Evolutionary conservation across 2,113 vertebrate genomes (phyloP).

Genomic region (Alligator mississippiensis): DNA sequence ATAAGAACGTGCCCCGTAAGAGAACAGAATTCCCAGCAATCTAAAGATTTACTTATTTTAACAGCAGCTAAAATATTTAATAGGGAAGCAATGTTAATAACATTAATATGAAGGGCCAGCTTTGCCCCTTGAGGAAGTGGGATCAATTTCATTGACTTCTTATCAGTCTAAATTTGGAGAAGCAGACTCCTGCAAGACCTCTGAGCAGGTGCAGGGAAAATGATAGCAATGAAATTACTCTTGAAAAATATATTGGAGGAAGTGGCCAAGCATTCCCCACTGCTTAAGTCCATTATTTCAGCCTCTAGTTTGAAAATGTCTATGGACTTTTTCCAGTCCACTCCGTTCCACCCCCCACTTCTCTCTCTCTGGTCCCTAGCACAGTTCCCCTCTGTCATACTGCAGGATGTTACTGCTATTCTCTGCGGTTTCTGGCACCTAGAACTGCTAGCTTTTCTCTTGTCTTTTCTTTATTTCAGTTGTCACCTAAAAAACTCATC

Average conservation of each 20-base stretch:
- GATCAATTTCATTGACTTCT: background rate
- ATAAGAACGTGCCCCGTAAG: background rate
- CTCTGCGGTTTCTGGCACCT: background rate
- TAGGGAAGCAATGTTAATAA: background rate
- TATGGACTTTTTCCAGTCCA: background rate
- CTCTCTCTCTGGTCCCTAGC: background rate
- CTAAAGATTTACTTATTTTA: background rate
- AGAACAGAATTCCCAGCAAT: background rate
- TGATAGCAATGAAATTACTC: background rate
- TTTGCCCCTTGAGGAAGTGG: background rate
- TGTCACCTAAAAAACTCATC: background rate
- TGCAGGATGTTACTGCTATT: background rate
- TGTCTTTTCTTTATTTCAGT: background rate
- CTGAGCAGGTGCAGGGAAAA: background rate
- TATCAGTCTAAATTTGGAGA: background rate
- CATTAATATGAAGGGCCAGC: background rate
- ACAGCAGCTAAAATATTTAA: background rate
- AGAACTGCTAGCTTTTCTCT: background rate
- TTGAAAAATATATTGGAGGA: background rate
- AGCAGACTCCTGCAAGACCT: background rate
- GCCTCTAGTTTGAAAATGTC: background rate
- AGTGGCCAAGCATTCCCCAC: background rate
- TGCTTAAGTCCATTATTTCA: background rate
- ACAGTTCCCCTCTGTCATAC: background rate
- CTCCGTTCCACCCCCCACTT: rapidly evolving